Conservation (phyloP, 2,797 vertebrate genomes). For the Enteromius paludinosus region DNA sequence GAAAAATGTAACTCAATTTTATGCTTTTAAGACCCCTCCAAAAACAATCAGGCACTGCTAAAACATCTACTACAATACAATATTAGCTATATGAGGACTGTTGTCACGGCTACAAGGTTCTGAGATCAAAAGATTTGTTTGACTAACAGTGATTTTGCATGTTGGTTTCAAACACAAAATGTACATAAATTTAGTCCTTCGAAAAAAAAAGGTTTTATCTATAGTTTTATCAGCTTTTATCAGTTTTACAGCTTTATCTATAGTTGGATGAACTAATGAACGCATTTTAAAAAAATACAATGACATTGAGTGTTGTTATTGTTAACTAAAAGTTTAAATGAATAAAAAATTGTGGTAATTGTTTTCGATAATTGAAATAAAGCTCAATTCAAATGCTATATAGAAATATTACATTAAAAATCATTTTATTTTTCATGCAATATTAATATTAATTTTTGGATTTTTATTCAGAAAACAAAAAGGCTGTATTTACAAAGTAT, state of each 20-base stretch:
- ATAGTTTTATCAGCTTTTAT: too few relatives aligned
- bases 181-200: not conserved
- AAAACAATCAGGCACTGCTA: not conserved
- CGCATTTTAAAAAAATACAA: not conserved
- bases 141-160: not conserved
- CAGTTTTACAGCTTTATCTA: not conserved
- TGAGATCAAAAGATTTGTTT: not conserved
- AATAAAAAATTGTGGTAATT: not conserved
- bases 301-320: not conserved
- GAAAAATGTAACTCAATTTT: constrained; percentile 2
- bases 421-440: too few relatives aligned
- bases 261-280: not conserved
- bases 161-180: not conserved
- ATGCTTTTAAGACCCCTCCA: constrained; percentile 20
- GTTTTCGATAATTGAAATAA: not conserved
- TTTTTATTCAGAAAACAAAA: not conserved
- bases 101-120: not conserved
- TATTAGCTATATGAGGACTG: not conserved
- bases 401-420: not conserved
- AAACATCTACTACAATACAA: constrained; percentile 7
- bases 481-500: not conserved
- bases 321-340: not conserved
- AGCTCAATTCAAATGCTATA: not conserved
- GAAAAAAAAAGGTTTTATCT: not conserved
- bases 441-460: too few relatives aligned